Evolutionary conservation across 1,140 invertebrate species (phyloP).

Genomic region (Xylocopa sonorina): DNA sequence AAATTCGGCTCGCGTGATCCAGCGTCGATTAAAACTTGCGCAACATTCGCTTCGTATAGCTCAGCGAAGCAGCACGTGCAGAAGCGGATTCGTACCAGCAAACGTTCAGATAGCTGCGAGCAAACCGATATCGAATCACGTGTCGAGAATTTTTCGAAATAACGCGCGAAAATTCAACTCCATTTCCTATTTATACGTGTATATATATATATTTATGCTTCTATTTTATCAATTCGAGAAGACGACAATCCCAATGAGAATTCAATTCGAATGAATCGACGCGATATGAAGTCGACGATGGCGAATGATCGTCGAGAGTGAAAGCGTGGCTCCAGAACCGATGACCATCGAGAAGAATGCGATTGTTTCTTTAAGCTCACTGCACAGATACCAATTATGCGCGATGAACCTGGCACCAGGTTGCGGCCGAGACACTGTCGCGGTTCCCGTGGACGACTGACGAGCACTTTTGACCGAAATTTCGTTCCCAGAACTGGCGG

Average conservation of each 20-base stretch:
- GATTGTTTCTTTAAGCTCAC: too few relatives aligned
- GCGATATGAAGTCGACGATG: too few relatives aligned
- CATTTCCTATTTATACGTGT: too few relatives aligned
- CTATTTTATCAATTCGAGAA: too few relatives aligned
- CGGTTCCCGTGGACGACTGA: constrained; percentile 52
- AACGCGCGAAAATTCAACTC: too few relatives aligned
- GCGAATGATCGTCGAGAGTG: too few relatives aligned
- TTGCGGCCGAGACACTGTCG: constrained; percentile 18
- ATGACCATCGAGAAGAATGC: too few relatives aligned
- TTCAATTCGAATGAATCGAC: too few relatives aligned
- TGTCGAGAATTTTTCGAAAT: neutral
- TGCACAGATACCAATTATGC: constrained; percentile 6
- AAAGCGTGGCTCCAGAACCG: too few relatives aligned
- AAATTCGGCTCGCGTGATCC: neutral
- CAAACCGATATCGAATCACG: too few relatives aligned
- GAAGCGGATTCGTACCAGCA: neutral
- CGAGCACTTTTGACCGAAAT: constrained; percentile 48
- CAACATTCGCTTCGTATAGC: neutral
- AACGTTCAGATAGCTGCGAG: neutral
- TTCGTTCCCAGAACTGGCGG: constrained; percentile 50
- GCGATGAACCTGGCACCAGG: neutral
- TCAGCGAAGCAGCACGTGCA: neutral
- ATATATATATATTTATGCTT: too few relatives aligned
- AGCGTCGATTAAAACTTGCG: neutral
- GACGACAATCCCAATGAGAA: too few relatives aligned